Evolutionary conservation across 1,140 invertebrate species (phyloP), one percentile per base, ranked within the genome.

Genomic region (Nymphalis io): DNA sequence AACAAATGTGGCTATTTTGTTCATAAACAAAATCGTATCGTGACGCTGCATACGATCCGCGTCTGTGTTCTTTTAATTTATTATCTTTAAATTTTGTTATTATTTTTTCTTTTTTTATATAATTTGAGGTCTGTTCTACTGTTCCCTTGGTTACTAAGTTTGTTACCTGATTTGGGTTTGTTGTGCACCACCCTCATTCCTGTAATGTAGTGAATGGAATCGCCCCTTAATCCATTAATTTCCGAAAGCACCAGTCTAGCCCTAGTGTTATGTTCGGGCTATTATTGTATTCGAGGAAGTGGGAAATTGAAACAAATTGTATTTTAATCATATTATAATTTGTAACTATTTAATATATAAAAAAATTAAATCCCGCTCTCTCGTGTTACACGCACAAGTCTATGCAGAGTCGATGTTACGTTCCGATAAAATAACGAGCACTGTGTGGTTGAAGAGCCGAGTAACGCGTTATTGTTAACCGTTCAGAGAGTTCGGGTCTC

Each of bases 161-260:
- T 79, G 80, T 81, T 76, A 75, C 71, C 67, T 70, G 55, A 63
- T 67, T 80, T 83, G 82, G 83, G 83, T 72, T 84, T 83, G 82
- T 83, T 80, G 75, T 84, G 84, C 83, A 84, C 83, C 83, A 84
- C 78, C 46, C 76, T 72, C 79, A 76, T 76, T 78, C 84, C 64
- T 55, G 68, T 72, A 64, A 20, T 55, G 72, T 79, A 82, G 81
- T 79, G 80, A 72, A 73, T 73, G 76, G 78, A 61, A 70, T 60
- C 51, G 70, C 53, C 64, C 60, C 61, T 65, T 51, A 44, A 57
- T 64, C 64, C 63, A 73, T 70, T 67, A 64, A 65, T 20, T 61
- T 58, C 16, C 51, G 16, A 65, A 53, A 62, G 71, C 74, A 76
- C 72, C 57, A 55, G 48, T 70, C 60, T 64, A 59, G 70, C 66